A percentile compares a stretch with the other conserved stretches of the same genome.
Evolutionary conservation across 2,797 vertebrate species (phyloP).

Genomic region (Tenualosa thibaudeaui): DNA sequence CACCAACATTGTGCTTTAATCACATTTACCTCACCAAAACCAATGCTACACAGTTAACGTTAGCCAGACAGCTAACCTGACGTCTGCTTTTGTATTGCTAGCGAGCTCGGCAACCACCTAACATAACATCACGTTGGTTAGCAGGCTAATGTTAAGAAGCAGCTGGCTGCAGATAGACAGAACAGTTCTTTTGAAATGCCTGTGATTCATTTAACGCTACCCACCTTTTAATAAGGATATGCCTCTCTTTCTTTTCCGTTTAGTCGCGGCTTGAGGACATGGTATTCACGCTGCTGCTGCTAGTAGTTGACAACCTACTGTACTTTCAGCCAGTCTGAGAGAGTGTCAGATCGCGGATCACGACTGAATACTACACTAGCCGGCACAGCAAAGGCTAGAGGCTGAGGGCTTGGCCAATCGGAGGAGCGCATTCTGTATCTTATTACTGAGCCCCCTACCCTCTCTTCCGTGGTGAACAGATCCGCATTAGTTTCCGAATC

Average conservation of each 20-base stretch:
- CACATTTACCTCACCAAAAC: neutral
- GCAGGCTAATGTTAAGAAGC: conserved; percentile 1
- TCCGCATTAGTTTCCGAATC: neutral
- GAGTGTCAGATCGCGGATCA: neutral
- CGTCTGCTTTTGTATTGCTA: neutral
- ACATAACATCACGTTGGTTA: neutral
- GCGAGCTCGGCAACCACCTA: neutral
- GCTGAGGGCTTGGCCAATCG: neutral
- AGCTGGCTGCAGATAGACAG: neutral
- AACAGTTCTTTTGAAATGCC: neutral
- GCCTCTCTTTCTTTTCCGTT: neutral
- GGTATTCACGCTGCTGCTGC: neutral
- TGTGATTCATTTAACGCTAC: neutral
- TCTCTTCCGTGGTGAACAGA: neutral
- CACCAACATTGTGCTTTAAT: too few relatives aligned
- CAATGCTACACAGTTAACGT: neutral
- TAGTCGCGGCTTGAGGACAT: neutral
- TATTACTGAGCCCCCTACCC: neutral
- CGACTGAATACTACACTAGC: conserved; percentile 16
- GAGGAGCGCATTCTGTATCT: neutral
- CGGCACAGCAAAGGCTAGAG: conserved; percentile 3
- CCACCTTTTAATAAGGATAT: neutral
- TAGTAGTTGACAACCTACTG: neutral
- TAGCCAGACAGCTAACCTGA: neutral
- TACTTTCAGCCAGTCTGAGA: neutral